Base-by-base conservation (phyloP, 2,797 vertebrate species). In the Macrochelys suwanniensis region DNA sequence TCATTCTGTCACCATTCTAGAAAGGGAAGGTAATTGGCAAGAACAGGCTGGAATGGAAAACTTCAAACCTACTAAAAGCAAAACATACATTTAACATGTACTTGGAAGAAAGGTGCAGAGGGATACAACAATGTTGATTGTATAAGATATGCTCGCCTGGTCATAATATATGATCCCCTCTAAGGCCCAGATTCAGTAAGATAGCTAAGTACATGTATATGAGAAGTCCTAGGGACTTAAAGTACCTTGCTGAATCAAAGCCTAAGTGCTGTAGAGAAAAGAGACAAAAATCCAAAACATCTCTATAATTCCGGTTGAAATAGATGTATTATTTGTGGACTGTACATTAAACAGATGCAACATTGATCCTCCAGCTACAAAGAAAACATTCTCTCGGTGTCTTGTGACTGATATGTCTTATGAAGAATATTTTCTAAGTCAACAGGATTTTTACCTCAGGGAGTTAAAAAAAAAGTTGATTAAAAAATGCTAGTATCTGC, bases 281-380 rank as follows among this genome's bases (percentile, higher is more conserved):
- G 47, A 97, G 84, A 92, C 85, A 92, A 93, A 95, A 97, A 89
- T 51, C 90, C 85, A 80, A 51, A 87, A 94, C 3, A 1, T 71
- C 90, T 95, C 87, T 78, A 80, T 82, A 59, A 91, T 11, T 94
- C 85, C 86, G 96, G 96, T 96, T 95, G 94, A 96, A 94, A 92
- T 88, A 50, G 33, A 82, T 94, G 78, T 84, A 87, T 96, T 96
- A 96, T 97, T 96, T 95, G 94, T 94, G 80, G 84, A 68, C 84
- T 89, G 90, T 91, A 96, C 89, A 88, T 97, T 92, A 95, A 96
- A 97, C 97, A 97, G 92, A 96, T 97, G 96, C 94, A 95, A 95
- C 96, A 96, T 96, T 97, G 94, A 97, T 96, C 96, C 90, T 85
- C 80, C 54, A 89, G 87, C 88, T 95, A 97, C 96, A 97, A 97